Evolutionary conservation across 2,888 invertebrate genomes (phyloP).

Genomic region (Tricholauxania praeusta): DNA sequence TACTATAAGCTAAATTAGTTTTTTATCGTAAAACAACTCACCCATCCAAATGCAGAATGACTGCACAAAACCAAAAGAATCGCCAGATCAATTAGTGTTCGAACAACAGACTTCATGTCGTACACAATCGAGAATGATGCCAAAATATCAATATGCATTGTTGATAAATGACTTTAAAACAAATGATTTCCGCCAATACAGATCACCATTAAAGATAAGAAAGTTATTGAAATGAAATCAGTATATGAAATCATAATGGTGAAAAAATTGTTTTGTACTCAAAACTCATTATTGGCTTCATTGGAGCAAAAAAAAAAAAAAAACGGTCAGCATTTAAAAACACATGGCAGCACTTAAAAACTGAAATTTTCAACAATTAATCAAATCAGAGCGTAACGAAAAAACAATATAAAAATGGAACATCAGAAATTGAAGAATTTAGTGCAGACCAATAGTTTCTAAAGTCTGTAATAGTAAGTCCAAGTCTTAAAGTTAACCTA

Average conservation of each 20-base stretch:
- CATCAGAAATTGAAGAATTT: background rate
- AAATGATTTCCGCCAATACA: background rate
- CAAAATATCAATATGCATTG: constrained; percentile 14
- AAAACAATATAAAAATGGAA: constrained; percentile 8
- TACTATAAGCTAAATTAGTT: background rate
- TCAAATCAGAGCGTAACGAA: background rate
- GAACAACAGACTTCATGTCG: constrained; percentile 52
- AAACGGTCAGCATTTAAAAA: background rate
- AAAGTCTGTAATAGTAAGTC: background rate
- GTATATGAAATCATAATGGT: too few species aligned
- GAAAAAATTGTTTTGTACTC: too few species aligned
- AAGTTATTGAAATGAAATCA: too few species aligned
- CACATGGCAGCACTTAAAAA: background rate
- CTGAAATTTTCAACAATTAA: background rate
- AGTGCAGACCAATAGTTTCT: background rate
- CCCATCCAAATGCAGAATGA: constrained; percentile 54
- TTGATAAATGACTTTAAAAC: constrained; percentile 15
- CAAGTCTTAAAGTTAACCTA: too few species aligned
- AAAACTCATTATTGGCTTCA: constrained; percentile 43
- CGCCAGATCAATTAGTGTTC: constrained; percentile 42
- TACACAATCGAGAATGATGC: constrained; percentile 45
- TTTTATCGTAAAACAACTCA: constrained; percentile 46
- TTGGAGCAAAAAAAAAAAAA: constrained; percentile 50
- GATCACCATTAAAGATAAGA: too few species aligned
- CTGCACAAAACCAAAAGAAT: constrained; percentile 45